Evolutionary conservation across 2,888 invertebrate genomes (phyloP), one percentile per base, ranked within the genome.

Genomic region (Hyposoter didymator): DNA sequence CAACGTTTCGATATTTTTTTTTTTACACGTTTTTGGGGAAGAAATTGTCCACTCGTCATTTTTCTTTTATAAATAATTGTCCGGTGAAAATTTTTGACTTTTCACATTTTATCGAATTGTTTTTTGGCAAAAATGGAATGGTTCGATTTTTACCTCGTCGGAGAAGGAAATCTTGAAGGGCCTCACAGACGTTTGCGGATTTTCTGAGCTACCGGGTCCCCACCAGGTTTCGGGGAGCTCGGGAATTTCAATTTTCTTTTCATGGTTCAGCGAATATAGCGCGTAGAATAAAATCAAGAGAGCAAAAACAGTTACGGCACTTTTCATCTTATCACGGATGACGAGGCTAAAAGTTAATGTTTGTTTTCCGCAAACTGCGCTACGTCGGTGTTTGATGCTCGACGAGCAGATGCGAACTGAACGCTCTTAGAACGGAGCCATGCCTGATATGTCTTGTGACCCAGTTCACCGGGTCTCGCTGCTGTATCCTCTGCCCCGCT

Each of bases 111-210:
- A 14, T 59, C 22, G 3, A 28, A 28, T 5, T 0, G 7, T 10
- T 72, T 72, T n/a, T 3, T 22, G 14, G 1, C 8, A 17, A n/a
- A 19, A 45, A 22, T 67, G n/a, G 10, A 49, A 64, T 14, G 4
- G 35, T 43, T 22, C 1, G 14, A 22, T 35, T 8, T 88, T 94
- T 94, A 96, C 96, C 94, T 95, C 94, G 89, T 96, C 95, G 1
- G 95, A 92, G 84, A 96, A 95, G 67, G 95, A 94, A 85, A 97
- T 95, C 90, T 94, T 94, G 90, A 95, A 96, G 0, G 95, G 95
- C 86, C 93, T 94, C 82, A 96, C 95, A 19, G 94, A 93, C 0
- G 92, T 88, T 90, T 96, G 95, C 28, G 94, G 94, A 19, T 94
- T 93, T 47, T 93, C 92, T 0, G 95, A 94, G 43, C 92, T 92